Conservation (phyloP, 2,888 invertebrate genomes). For the Fissipunctia ypsillon region DNA sequence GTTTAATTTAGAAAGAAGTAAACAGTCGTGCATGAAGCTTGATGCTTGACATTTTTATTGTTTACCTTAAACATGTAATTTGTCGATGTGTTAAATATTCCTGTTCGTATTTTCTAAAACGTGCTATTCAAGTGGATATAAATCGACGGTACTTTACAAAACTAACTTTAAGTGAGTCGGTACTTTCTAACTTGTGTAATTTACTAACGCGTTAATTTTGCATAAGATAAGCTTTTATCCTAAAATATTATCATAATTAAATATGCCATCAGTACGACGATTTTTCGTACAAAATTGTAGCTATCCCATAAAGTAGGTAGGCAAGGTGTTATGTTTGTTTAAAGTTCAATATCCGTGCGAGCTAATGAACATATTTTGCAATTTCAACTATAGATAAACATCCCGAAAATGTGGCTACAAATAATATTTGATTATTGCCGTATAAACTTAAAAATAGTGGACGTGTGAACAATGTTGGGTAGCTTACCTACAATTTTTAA, state of each 20-base stretch:
- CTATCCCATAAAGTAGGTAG: not conserved
- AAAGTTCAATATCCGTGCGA: slow-evolving; percentile 26
- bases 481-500: not conserved
- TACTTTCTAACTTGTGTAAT: slow-evolving; percentile 5
- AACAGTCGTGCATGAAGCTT: slow-evolving; percentile 17
- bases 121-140: not conserved
- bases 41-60: slow-evolving; percentile 25
- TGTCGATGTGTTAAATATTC: slow-evolving; percentile 1
- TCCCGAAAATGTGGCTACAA: not conserved
- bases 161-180: slow-evolving; percentile 7
- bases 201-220: not conserved
- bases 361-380: slow-evolving; percentile 2
- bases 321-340: slow-evolving; percentile 22
- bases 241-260: not conserved
- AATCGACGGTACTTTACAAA: not conserved
- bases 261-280: not conserved
- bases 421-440: not conserved
- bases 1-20: slow-evolving; percentile 38
- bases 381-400: slow-evolving; percentile 22
- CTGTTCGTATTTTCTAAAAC: not conserved
- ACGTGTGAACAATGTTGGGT: not conserved
- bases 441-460: not conserved
- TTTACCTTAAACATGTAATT: slow-evolving; percentile 3
- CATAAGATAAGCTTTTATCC: not conserved
- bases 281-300: not conserved